phyloP scores from a whole-genome alignment of 2,888 invertebrate genomes.

The Pyrochroa serraticornis region DNA sequence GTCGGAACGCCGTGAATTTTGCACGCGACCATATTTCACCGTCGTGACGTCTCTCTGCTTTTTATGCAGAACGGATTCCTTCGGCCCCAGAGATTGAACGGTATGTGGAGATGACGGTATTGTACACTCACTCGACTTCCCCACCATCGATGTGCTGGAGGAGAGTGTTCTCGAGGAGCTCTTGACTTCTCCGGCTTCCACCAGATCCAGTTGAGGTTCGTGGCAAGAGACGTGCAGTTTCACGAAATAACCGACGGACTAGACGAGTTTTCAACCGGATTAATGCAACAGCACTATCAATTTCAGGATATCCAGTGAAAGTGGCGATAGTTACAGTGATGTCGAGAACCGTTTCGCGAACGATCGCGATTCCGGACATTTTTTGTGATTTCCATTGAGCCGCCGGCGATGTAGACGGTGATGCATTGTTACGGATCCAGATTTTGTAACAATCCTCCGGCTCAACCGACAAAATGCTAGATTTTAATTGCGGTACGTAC shows the following conservation, averaged over 20 bases:
- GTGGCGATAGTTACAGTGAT: slow-evolving; percentile 10
- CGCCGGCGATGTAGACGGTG: background rate
- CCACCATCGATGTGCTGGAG: slow-evolving; percentile 24
- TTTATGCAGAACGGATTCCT: slow-evolving; percentile 15
- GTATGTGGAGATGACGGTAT: slow-evolving; percentile 29
- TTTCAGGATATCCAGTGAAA: slow-evolving; percentile 15
- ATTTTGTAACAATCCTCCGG: slow-evolving; percentile 12
- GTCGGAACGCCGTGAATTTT: no score
- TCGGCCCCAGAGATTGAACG: slow-evolving; percentile 27
- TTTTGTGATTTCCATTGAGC: slow-evolving; percentile 22
- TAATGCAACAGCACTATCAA: slow-evolving; percentile 2
- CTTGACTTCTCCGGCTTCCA: no score
- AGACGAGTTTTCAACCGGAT: no score
- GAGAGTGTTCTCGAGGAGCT: background rate
- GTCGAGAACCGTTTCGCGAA: slow-evolving; percentile 12
- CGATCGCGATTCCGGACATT: slow-evolving; percentile 18
- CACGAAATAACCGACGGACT: no score
- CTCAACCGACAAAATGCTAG: slow-evolving; percentile 26
- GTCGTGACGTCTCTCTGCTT: background rate
- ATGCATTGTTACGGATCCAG: slow-evolving; percentile 14
- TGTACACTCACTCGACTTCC: slow-evolving; percentile 36
- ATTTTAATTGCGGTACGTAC: slow-evolving; percentile 30
- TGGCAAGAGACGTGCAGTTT: slow-evolving; percentile 6
- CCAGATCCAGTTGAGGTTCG: slow-evolving; percentile 10
- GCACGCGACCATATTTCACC: background rate